These are phyloP conservation scores for Thamnaconus septentrionalis DNA, from an alignment of 2,113 vertebrate genomes.

Conservation along the genomic window DNA sequence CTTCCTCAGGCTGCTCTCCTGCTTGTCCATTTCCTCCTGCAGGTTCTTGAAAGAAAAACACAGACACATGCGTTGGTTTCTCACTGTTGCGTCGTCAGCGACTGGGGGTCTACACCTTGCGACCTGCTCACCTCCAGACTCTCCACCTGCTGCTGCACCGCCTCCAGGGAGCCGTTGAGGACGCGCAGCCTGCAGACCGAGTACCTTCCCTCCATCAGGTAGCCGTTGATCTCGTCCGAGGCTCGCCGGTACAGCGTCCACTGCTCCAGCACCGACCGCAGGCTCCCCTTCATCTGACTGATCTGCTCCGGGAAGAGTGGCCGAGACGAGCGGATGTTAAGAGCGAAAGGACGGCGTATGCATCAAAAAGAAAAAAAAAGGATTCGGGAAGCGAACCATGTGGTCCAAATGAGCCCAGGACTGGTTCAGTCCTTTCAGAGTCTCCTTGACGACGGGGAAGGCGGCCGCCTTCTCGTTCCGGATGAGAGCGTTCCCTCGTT, in stretches of 20 bases:
- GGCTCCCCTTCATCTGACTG: constrained; percentile 83
- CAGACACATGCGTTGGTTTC: background rate
- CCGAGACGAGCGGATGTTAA: background rate
- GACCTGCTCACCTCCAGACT: constrained; percentile 84
- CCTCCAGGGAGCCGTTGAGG: constrained; percentile 91
- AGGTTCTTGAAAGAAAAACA: constrained; percentile 75
- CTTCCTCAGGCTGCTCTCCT: constrained; percentile 85
- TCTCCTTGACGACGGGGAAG: constrained; percentile 77
- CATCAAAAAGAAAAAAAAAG: background rate
- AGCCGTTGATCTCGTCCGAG: constrained; percentile 86
- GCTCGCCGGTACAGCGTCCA: constrained; percentile 86
- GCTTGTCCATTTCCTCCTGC: constrained; percentile 90
- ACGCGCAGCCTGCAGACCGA: constrained; percentile 87
- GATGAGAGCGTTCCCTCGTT: constrained; percentile 85
- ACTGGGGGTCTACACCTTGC: background rate
- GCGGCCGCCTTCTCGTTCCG: constrained; percentile 87
- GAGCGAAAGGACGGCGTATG: background rate
- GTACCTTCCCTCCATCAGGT: constrained; percentile 89
- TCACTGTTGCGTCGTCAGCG: background rate
- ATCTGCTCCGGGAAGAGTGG: constrained; percentile 69
- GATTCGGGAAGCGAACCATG: constrained; percentile 72
- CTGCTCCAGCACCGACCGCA: constrained; percentile 86
- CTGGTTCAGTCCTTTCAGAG: constrained; percentile 81
- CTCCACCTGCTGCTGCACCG: constrained; percentile 89
- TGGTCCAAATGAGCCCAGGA: constrained; percentile 89